These are phyloP conservation scores for Tachycineta bicolor DNA, from an alignment of 2,113 vertebrate species.

Conservation along the genomic window DNA sequence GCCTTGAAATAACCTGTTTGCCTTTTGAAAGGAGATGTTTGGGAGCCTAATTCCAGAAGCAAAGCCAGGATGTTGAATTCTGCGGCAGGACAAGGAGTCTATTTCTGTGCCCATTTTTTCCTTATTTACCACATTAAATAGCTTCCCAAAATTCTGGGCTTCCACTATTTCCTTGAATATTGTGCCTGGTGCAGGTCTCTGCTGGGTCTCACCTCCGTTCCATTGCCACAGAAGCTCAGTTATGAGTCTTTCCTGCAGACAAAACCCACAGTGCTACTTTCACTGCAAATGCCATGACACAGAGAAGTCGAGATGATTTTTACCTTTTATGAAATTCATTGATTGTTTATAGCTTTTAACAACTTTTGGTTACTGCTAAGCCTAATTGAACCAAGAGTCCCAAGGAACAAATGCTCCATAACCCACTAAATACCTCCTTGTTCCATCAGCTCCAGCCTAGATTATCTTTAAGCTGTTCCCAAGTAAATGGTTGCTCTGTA, in stretches of 20 bases:
- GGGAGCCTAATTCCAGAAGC: background rate
- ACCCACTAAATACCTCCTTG: background rate
- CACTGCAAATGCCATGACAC: background rate
- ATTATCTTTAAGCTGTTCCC: background rate
- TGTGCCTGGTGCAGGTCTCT: background rate
- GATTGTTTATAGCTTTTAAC: background rate
- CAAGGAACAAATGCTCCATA: background rate
- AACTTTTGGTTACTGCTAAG: background rate
- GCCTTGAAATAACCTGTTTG: background rate
- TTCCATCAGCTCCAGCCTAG: background rate
- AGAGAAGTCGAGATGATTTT: background rate
- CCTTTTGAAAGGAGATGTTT: background rate
- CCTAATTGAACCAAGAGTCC: background rate
- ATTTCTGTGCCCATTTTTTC: background rate
- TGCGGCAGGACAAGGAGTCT: background rate
- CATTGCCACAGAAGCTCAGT: background rate
- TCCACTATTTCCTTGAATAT: background rate
- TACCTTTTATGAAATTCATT: background rate
- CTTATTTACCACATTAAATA: background rate
- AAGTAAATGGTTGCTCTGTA: background rate
- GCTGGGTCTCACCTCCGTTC: background rate
- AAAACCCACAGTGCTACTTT: background rate
- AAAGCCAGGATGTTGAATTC: background rate
- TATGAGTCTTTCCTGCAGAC: background rate
- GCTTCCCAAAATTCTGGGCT: background rate